Percentiles rank a stretch among this genome's conserved stretches.
phyloP scores from a whole-genome alignment of 2,888 invertebrate genomes.

The Caenorhabditis panamensis region DNA sequence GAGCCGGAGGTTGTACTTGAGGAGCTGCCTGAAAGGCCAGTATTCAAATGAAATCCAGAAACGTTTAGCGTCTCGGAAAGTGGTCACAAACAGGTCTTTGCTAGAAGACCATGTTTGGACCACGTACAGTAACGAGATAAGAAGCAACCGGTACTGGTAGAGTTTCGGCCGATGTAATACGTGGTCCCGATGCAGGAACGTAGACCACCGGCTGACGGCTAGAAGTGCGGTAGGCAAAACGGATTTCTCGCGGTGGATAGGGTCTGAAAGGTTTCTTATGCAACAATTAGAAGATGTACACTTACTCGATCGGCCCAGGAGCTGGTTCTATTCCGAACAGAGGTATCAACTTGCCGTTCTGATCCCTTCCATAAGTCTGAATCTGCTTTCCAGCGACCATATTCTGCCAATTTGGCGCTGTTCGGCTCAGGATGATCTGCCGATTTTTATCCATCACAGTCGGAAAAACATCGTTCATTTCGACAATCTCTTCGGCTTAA shows the following conservation, averaged over 20 bases:
- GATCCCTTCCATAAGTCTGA: conserved; percentile 63
- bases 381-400: conserved; percentile 39
- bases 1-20: conserved; percentile 32
- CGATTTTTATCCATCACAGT: conserved; percentile 65
- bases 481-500: conserved; percentile 43
- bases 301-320: conserved; percentile 31
- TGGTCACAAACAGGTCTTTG: background rate
- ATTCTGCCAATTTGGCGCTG: conserved; percentile 58
- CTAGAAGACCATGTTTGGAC: background rate
- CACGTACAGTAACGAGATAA: conserved; percentile 66
- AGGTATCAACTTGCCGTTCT: conserved; percentile 56
- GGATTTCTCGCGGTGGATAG: conserved; percentile 48
- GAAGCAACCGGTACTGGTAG: conserved; percentile 59
- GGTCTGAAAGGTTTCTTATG: conserved; percentile 23
- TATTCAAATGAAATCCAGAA: background rate
- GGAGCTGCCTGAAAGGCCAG: conserved; percentile 39
- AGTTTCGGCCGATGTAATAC: conserved; percentile 2
- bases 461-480: conserved; percentile 57
- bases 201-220: conserved; percentile 60
- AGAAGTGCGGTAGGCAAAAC: conserved; percentile 60
- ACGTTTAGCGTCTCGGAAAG: background rate
- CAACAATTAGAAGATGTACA: background rate
- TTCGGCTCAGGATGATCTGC: conserved; percentile 60
- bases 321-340: conserved; percentile 45
- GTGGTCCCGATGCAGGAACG: conserved; percentile 49